Conservation (phyloP, 1,140 invertebrate genomes). For the Plutomurus gul region DNA sequence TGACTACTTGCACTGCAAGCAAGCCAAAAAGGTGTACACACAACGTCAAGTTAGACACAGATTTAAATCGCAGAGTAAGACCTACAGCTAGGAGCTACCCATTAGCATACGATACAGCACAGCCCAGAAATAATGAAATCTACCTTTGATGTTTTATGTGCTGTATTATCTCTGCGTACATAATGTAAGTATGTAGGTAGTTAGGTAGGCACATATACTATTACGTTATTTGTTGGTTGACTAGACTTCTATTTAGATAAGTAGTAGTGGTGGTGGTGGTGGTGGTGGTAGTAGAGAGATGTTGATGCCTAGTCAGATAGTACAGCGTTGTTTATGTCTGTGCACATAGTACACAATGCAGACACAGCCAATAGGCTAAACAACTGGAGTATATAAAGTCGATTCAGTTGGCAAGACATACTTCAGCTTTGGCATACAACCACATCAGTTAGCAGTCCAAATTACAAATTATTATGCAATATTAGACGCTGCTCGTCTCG, state of each 20-base stretch:
- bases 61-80: conserved; percentile 13
- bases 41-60: background rate
- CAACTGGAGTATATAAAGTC: too few relatives aligned
- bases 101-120: background rate
- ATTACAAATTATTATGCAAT: conserved; percentile 30
- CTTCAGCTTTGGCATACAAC: conserved; percentile 2
- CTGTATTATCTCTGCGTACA: too few relatives aligned
- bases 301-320: background rate
- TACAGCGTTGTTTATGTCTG: background rate
- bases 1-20: background rate
- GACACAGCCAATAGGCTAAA: background rate
- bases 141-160: background rate
- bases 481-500: background rate
- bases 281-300: background rate
- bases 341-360: background rate
- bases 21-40: background rate
- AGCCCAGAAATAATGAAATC: background rate
- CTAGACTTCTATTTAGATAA: too few relatives aligned
- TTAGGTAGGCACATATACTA: too few relatives aligned
- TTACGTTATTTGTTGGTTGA: too few relatives aligned
- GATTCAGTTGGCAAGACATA: conserved; percentile 1
- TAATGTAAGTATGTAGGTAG: background rate
- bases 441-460: conserved; percentile 8
- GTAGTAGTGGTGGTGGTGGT: too few relatives aligned
- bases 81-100: conserved; percentile 13